A percentile compares a stretch with the other conserved stretches of the same genome.
Evolutionary conservation across 2,888 invertebrate genomes (phyloP).

Genomic region (Pyrgus malvae): DNA sequence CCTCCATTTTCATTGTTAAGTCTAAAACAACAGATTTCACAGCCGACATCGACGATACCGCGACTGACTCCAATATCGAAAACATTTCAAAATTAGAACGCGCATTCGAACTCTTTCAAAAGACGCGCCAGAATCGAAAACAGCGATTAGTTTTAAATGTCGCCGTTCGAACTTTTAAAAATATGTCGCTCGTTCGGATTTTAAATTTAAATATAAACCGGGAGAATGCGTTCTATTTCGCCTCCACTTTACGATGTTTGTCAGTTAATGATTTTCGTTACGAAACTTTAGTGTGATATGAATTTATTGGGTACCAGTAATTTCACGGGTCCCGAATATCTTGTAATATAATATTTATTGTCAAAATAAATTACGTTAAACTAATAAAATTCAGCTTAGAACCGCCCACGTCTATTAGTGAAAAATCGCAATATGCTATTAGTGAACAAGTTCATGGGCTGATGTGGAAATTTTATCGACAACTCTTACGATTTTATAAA

Average conservation of each 20-base stretch:
- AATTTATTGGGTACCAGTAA: conserved; percentile 48
- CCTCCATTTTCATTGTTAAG: conserved; percentile 4
- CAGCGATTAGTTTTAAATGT: conserved; percentile 80
- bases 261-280: conserved; percentile 70
- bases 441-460: conserved; percentile 2
- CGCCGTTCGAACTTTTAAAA: conserved; percentile 79
- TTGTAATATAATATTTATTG: conserved; percentile 23
- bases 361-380: conserved; percentile 16
- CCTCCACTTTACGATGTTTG: conserved; percentile 76
- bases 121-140: conserved; percentile 77
- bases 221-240: conserved; percentile 75
- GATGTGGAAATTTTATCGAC: neutral
- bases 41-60: conserved; percentile 61
- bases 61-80: conserved; percentile 75
- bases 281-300: conserved; percentile 63
- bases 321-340: conserved; percentile 15
- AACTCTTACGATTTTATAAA: neutral
- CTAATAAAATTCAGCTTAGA: conserved; percentile 19
- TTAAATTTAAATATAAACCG: conserved; percentile 71
- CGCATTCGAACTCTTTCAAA: conserved; percentile 73
- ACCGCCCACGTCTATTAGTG: conserved; percentile 17
- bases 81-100: conserved; percentile 78
- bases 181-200: conserved; percentile 78
- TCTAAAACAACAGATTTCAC: conserved; percentile 54
- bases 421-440: conserved; percentile 17